Evolutionary conservation across 2,797 vertebrate species (phyloP), one percentile per base, ranked within the genome.

Genomic region (Tokudaia tokunoshimensis): DNA sequence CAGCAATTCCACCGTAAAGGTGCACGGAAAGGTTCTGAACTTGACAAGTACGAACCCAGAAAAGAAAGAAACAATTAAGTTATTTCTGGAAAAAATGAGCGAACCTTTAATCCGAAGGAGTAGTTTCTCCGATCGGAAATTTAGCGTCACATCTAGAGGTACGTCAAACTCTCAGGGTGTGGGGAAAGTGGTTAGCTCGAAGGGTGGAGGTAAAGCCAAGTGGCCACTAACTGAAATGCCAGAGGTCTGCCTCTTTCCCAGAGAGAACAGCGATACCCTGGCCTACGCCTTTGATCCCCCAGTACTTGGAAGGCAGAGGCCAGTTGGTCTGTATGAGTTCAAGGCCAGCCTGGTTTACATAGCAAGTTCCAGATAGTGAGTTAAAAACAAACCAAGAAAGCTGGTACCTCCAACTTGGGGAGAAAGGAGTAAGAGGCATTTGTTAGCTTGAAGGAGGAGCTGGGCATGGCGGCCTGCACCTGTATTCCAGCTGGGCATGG

Each of bases 41-140:
- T 96, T 98, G 91, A 98, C 98, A 41, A 98, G 98, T 85, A 96
- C 96, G 52, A 98, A 91, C 34, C 96, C 97, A 90, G 98, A 98
- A 94, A 98, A 98, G 96, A 98, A 98, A 94, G 98, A 98, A 83
- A 97, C 97, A 22, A 98, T 98, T 82, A 98, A 94, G 75, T 92
- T 97, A 52, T 98, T 98, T 95, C 97, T 99, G 97, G 98, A 98
- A 55, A 98, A 98, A 96, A 98, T 99, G 98, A 98, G 98, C 67
- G 98, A 98, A 74, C 96, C 98, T 67, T 90, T 98, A 47, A 89
- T 97, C 65, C 93, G 96, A 87, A 95, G 96, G 63, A 98, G 98
- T 89, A 98, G 96, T 92, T 98, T 97, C 92, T 98, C 98, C 84
- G 98, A 98, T 74, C 97, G 97, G 34, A 98, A 98, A 75, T 98